Conservation (phyloP, 2,888 invertebrate genomes). For the Tholera decimalis region DNA sequence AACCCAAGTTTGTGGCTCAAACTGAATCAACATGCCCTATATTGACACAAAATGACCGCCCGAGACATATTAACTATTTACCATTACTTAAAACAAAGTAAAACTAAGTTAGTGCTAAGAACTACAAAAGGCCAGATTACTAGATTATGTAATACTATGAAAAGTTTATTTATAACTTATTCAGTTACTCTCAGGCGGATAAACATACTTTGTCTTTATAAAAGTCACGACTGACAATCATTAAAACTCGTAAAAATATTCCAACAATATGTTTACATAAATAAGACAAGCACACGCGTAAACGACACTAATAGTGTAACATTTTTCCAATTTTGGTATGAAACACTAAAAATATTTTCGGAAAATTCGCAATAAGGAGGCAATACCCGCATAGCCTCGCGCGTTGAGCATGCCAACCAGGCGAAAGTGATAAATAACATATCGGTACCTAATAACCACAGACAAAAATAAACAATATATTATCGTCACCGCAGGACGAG, state of each 20-base stretch:
- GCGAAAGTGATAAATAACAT: constrained; percentile 66
- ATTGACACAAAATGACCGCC: constrained; percentile 11
- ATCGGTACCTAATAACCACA: constrained; percentile 68
- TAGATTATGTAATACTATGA: background rate
- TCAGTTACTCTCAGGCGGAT: background rate
- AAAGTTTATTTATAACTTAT: constrained; percentile 8
- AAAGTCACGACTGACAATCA: background rate
- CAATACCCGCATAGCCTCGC: constrained; percentile 54
- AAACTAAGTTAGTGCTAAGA: background rate
- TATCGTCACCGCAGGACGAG: constrained; percentile 68
- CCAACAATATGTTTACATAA: background rate
- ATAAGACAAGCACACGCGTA: constrained; percentile 10
- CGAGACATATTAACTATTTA: constrained; percentile 14
- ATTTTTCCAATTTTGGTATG: constrained; percentile 51
- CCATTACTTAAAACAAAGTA: constrained; percentile 7
- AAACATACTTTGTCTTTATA: background rate
- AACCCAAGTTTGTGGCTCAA: constrained; percentile 12
- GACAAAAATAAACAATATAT: constrained; percentile 74
- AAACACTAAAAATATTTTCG: constrained; percentile 53
- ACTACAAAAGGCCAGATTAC: background rate
- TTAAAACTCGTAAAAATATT: constrained; percentile 23
- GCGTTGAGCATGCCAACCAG: constrained; percentile 55
- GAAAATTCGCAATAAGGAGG: constrained; percentile 61
- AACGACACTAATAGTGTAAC: constrained; percentile 38
- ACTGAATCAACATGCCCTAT: constrained; percentile 44